Evolutionary conservation across 2,797 vertebrate species (phyloP), one percentile per base, ranked within the genome.

Genomic region (Anguilla obscura): DNA sequence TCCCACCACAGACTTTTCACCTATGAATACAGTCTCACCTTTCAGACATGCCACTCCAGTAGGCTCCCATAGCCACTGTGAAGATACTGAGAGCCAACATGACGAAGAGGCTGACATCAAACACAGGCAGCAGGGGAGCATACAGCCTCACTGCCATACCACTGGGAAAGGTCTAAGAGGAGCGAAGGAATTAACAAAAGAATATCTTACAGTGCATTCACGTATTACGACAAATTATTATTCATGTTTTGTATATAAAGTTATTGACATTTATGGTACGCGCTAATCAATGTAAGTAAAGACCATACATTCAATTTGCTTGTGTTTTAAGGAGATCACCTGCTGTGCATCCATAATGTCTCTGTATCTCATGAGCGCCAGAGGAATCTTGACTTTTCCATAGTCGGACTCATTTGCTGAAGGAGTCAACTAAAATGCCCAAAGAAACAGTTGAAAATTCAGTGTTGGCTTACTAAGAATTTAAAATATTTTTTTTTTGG

Each of bases 31-130:
- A 3, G 24, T n/a, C 95, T 97, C 92, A 99, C 98, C 96, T 96
- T 92, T 99, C 98, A 92, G 96, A 95, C 0, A 95, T 93, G 52
- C 98, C 98, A 0, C 97, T 99, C 98, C 99, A 99, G 92, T 95
- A 98, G 84, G 98, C 97, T 27, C 98, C 99, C 90, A 98, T 90
- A 0, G 94, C 92, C 36, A 99, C 96, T 0, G 98, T 99, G 86
- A 95, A 93, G 5, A 99, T 94, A 21, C 97, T 94, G 89, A 99
- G 97, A 27, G 96, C 50, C 9, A 99, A 97, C 95, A 99, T 97
- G 91, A 98, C 92, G 45, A 95, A 90, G 90, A 99, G 96, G 86
- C 97, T 99, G 89, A 93, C 94, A 86, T 99, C 98, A 86, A 99
- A 93, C 85, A 91, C 91, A 3, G 96, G 91, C 52, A 89, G 86